Evolutionary conservation across 2,888 invertebrate genomes (phyloP), one percentile per base, ranked within the genome.

Genomic region (Zhengitettix transpicula): DNA sequence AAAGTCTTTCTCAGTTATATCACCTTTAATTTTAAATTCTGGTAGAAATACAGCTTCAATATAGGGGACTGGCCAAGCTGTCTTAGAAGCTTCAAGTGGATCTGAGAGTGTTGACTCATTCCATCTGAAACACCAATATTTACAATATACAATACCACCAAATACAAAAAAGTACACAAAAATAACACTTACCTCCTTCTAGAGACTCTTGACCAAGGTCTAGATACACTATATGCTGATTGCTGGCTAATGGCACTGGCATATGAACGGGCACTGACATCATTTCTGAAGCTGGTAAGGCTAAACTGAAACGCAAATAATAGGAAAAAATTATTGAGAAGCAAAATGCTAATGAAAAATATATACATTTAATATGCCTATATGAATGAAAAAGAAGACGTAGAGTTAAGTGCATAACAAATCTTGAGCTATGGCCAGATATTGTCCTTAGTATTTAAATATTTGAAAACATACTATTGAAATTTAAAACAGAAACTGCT

Each of bases 21-120:
- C 77, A 55, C 80, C 78, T 65, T 79, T 81, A 58, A 87, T 80
- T 68, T 86, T 87, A 72, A 93, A 95, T 73, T 92, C 90, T 60
- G 95, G 92, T 64, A 91, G 77, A 74, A 95, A 95, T 66, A 88
- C 80, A 28, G 87, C 83, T 73, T 93, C 91, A 66, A 85, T 81
- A 68, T 86, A 81, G 54, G 89, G 82, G 28, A 90, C 84, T 3
- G 90, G 91, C 87, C 89, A 91, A 64, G 82, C 80, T 51, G 90
- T 89, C 73, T 88, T 89, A 63, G 78, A 75, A 47, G 73, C 73
- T 66, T 73, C 74, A 62, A 76, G 66, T 42, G 81, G 80, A 69
- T 81, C 78, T 59, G 76, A 78, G 65, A 84, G 70, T 56, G 82
- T 83, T 61, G 80, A 77, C 67, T 82, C 80, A 73, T 81, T 81